Conservation (phyloP, 2,888 invertebrate species). For the Coelogynopora nodosa region DNA sequence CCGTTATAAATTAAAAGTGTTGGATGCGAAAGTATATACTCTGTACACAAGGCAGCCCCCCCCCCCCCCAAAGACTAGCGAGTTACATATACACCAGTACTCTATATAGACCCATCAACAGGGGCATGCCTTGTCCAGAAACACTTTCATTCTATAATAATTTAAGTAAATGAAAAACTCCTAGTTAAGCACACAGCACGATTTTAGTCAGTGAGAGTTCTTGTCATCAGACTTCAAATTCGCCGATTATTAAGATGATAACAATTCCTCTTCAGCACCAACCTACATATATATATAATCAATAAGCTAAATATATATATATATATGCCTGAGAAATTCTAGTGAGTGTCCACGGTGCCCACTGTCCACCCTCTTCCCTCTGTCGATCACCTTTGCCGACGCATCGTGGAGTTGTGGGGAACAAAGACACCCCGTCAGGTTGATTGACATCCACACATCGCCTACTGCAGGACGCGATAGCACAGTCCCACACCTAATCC, state of each 20-base stretch:
- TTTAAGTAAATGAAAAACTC: no score
- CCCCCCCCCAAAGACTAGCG: no score
- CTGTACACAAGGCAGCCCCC: no score
- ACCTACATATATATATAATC: background rate
- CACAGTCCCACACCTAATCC: background rate
- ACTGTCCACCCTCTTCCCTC: background rate
- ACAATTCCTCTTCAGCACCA: background rate
- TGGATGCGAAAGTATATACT: no score
- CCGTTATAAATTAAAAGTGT: no score
- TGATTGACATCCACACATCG: background rate
- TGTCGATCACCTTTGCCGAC: background rate
- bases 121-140: no score
- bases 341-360: background rate
- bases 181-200: no score
- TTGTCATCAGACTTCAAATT: background rate
- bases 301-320: background rate
- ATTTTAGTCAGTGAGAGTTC: no score
- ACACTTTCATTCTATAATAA: no score
- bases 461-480: background rate
- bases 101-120: no score
- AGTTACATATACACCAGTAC: no score
- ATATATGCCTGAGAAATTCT: background rate
- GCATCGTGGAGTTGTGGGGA: background rate
- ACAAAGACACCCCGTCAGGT: background rate
- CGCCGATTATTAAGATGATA: background rate